Evolutionary conservation across 2,113 vertebrate genomes (phyloP).

Genomic region (Platanista minor): DNA sequence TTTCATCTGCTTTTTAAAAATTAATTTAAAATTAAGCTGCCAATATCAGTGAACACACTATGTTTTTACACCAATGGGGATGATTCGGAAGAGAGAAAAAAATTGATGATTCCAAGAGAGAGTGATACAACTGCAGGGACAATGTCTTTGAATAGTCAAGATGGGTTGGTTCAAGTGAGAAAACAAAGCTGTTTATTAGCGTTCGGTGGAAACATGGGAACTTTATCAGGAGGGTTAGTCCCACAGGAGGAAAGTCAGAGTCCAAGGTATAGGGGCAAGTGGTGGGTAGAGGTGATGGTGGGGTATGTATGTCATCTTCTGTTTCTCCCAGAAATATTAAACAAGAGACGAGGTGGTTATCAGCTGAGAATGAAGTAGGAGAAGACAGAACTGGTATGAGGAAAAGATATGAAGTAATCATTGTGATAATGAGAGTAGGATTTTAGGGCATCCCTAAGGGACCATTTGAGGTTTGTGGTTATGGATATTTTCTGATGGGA

Average conservation of each 20-base stretch:
- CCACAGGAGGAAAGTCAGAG: rapidly evolving
- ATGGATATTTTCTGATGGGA: background rate
- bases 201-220: background rate
- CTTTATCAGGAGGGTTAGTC: background rate
- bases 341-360: background rate
- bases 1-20: background rate
- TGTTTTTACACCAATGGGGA: background rate
- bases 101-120: background rate
- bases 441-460: background rate
- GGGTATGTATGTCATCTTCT: background rate
- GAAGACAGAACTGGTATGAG: background rate
- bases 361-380: background rate
- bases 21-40: background rate
- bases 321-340: background rate
- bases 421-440: background rate
- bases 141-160: background rate
- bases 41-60: background rate
- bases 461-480: background rate
- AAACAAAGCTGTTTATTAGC: background rate
- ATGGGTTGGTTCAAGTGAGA: background rate
- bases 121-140: background rate
- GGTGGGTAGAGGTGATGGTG: background rate
- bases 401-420: background rate
- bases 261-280: background rate
- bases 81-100: background rate